Conservation (phyloP, 2,888 invertebrate genomes). For the Papilio demoleus region DNA sequence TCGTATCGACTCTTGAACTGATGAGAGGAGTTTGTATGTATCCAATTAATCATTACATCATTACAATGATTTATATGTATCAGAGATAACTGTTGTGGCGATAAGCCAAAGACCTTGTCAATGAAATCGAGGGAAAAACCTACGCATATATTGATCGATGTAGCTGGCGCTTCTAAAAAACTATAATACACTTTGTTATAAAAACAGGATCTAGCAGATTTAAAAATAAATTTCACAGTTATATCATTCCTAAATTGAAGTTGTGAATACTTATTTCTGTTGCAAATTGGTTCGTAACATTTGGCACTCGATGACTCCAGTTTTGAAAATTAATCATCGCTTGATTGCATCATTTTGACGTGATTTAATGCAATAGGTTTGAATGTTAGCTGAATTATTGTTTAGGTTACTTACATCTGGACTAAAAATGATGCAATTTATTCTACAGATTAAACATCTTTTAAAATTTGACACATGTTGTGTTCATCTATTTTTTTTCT, state of each 20-base stretch:
- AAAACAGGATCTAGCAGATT: constrained; percentile 1
- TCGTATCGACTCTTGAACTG: too few species aligned
- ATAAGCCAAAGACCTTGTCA: constrained; percentile 32
- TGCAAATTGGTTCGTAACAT: constrained; percentile 1
- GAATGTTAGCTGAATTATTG: background rate
- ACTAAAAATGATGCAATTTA: background rate
- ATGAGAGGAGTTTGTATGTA: too few species aligned
- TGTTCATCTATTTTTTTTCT: too few species aligned
- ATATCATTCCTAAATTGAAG: constrained; percentile 1
- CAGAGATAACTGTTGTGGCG: constrained; percentile 6
- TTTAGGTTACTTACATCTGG: background rate
- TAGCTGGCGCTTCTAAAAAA: background rate
- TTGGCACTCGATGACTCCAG: background rate
- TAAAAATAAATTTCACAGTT: background rate
- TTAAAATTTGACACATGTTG: background rate
- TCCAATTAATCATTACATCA: background rate
- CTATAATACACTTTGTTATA: background rate
- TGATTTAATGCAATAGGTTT: background rate
- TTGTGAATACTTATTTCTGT: background rate
- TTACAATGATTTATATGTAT: constrained; percentile 16
- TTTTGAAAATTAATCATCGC: background rate
- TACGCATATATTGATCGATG: constrained; percentile 28
- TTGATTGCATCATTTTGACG: background rate
- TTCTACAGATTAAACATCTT: background rate
- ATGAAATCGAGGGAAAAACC: constrained; percentile 29